A percentile compares a stretch with the other conserved stretches of the same genome.
Evolutionary conservation across 2,888 invertebrate species (phyloP).

Genomic region (Mycalesis mineus): DNA sequence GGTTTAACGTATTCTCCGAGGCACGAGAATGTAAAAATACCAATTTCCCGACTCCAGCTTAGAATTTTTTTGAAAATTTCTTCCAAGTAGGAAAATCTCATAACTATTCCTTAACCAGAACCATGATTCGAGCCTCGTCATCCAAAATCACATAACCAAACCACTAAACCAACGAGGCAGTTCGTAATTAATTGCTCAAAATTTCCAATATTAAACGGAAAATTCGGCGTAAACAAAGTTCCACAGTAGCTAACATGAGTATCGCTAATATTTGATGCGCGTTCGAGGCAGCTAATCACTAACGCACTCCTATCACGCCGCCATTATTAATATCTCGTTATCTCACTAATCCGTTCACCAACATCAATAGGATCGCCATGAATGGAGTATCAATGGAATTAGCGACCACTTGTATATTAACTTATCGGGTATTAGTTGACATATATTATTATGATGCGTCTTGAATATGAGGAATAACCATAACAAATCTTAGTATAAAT

Average conservation of each 20-base stretch:
- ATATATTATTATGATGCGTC: too few relatives aligned
- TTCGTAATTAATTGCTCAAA: not conserved
- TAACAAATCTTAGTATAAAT: too few relatives aligned
- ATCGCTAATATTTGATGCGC: not conserved
- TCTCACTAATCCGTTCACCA: not conserved
- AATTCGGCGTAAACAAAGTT: not conserved
- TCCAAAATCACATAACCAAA: too few relatives aligned
- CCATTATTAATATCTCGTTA: conserved; percentile 10
- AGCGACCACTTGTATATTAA: not conserved
- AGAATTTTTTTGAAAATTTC: too few relatives aligned
- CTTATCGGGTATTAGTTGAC: not conserved
- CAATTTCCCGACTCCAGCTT: too few relatives aligned
- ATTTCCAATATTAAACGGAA: not conserved
- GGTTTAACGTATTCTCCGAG: too few relatives aligned
- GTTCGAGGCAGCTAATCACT: not conserved
- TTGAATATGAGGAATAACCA: too few relatives aligned
- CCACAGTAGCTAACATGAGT: not conserved
- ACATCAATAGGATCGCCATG: conserved; percentile 3
- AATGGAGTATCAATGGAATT: conserved; percentile 5
- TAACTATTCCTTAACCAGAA: too few relatives aligned
- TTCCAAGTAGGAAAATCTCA: too few relatives aligned
- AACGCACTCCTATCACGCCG: not conserved
- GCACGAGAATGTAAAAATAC: too few relatives aligned
- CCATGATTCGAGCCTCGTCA: too few relatives aligned
- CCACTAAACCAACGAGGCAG: too few relatives aligned